Base-by-base conservation (phyloP, 2,888 invertebrate genomes). In the Automeris io region DNA sequence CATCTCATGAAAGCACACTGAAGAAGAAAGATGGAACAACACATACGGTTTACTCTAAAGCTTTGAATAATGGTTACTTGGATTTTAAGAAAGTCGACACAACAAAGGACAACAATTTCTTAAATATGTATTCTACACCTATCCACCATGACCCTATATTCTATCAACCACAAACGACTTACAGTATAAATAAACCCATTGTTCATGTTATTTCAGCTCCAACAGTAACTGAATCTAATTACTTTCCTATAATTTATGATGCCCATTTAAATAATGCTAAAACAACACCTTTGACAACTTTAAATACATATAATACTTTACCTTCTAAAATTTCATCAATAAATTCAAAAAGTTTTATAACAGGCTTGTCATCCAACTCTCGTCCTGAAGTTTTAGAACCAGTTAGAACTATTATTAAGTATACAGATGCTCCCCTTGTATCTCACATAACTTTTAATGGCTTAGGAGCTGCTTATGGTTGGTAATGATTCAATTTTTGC, bases 361-460 rank as follows among this genome's bases (percentile, higher is more conserved):
- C 62, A 18, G 52, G 53, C 0, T 29, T 59, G 0, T 51, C 56
- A 9, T 43, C 57, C 3, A 61, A 54, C 39, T 41, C 59, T 26
- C 42, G 53, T 23, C 21, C 35, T 5, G 52, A 47, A 23, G 38
- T 43, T 47, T 39, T 48, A 1, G 18, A 51, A 33, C 46, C 54
- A 18, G 34, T 53, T 29, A 63, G 58, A 46, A 42, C 54, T n/a
- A 46, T 49, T 39, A 45, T 62, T 5, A 47, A 57, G 3, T 61
- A 68, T 42, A 63, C 66, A 2, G 61, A 64, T 23, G 53, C 62
- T 7, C 62, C 68, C 0, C 33, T 49, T 22, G 61, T 66, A 9
- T 65, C 67, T 18, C 73, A 70, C 41, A 61, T 62, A 42, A 60
- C 64, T 16, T 71, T 70, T 40, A 54, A 54, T 34, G 62, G 61